Evolutionary conservation across 2,113 vertebrate species (phyloP).

Genomic region (Ageneiosus marmoratus): DNA sequence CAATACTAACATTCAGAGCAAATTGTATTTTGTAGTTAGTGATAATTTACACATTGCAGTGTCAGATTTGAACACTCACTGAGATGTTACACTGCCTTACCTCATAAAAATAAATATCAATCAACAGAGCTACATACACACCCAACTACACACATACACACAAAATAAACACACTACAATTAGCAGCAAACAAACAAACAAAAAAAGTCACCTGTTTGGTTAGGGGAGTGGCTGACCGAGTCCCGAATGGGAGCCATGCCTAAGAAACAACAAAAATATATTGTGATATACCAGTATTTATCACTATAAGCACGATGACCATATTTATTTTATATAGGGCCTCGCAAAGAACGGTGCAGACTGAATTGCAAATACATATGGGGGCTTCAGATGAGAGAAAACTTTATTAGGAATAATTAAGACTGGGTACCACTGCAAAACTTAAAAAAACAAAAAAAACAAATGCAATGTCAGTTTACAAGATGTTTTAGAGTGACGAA

Average conservation of each 20-base stretch:
- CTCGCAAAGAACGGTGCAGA: neutral
- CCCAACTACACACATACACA: neutral
- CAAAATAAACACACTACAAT: neutral
- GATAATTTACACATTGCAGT: too few relatives aligned
- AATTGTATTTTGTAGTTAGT: neutral
- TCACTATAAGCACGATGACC: neutral
- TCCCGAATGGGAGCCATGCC: constrained; percentile 97
- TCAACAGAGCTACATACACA: neutral
- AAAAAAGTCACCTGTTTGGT: constrained; percentile 86
- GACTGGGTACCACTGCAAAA: neutral
- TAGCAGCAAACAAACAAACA: constrained; percentile 33
- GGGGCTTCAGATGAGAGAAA: neutral
- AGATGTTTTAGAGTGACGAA: neutral
- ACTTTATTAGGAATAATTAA: neutral
- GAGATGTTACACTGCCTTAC: too few relatives aligned
- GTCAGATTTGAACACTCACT: neutral
- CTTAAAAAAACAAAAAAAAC: neutral
- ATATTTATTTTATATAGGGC: too few relatives aligned
- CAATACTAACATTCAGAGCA: neutral
- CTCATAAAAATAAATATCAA: neutral
- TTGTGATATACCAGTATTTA: constrained; percentile 20
- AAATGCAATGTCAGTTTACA: too few relatives aligned
- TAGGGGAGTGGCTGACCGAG: constrained; percentile 95
- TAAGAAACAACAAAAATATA: constrained; percentile 72
- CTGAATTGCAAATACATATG: neutral